Percentiles rank a stretch among this genome's conserved stretches.
phyloP scores from a whole-genome alignment of 2,113 vertebrate species.

The Malurus melanocephalus region DNA sequence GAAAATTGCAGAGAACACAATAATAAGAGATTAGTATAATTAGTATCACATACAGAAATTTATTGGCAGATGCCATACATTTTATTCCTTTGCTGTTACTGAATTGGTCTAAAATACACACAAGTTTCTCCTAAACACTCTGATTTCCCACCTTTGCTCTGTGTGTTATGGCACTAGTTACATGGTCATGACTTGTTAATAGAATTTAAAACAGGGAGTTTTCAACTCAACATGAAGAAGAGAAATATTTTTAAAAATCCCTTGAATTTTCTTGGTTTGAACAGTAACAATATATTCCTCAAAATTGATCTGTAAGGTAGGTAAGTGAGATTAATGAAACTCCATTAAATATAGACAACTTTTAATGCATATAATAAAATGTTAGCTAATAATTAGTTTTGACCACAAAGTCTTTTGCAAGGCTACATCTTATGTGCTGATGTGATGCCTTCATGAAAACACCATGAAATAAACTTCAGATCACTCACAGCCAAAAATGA shows the following conservation, averaged over 20 bases:
- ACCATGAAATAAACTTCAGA: neutral
- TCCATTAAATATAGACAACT: neutral
- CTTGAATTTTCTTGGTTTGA: neutral
- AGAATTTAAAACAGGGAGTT: neutral
- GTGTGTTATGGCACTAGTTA: neutral
- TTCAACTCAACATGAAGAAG: neutral
- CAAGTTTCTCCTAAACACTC: neutral
- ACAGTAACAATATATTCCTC: neutral
- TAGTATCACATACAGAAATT: neutral
- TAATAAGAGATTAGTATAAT: neutral
- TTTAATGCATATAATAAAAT: neutral
- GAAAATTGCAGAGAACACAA: neutral
- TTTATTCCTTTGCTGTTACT: neutral
- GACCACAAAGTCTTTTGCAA: neutral
- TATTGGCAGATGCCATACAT: neutral
- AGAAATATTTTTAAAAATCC: neutral
- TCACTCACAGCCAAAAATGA: neutral
- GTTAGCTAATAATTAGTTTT: neutral
- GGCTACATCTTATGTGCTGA: neutral
- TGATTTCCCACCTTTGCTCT: neutral
- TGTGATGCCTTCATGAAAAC: neutral
- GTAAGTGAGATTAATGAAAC: neutral
- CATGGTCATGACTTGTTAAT: neutral
- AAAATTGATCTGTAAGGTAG: neutral
- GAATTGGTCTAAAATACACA: neutral